Evolutionary conservation across 2,888 invertebrate species (phyloP), one percentile per base, ranked within the genome.

Genomic region (Rhagonycha fulva): DNA sequence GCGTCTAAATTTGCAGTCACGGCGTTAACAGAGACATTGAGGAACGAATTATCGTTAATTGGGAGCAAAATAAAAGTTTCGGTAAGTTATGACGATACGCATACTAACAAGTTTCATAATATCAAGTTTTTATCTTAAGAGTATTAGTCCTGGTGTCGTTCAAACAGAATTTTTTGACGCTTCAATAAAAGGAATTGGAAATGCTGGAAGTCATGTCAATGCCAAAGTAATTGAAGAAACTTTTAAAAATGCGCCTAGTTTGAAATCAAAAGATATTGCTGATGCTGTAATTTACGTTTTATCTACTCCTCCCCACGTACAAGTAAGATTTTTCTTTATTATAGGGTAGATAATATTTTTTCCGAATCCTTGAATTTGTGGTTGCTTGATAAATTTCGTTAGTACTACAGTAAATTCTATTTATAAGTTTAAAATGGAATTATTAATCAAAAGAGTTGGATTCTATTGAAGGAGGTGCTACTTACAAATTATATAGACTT

Each of bases 121-220:
- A n/a, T 24, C 11, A 12, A 9, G n/a, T 24, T n/a, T n/a, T 24
- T 63, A 14, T 63, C 24, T 82, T 81, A 70, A 84, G 84, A 83
- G 83, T 68, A 79, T 84, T 30, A 84, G 83, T 76, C 84, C 84
- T 10, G 84, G 84, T 12, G 23, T 74, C 3, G 82, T 82, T 12
- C 72, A 72, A n/a, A 82, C 84, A 9, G 82, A 82, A 71, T 78
- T 83, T 60, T n/a, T 68, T 2, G 14, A 19, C 9, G 9, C n/a
- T 24, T 9, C 63, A 1, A 14, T 26, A 5, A 7, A 24, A 19
- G 5, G 1, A 4, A n/a, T 3, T 66, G 63, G 24, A 24, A 5
- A 2, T 9, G 0, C 24, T n/a, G n/a, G n/a, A 19, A 71, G 68
- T 32, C 47, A 67, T 28, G n/a, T 47, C 74, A 1, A 30, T 66